A percentile compares a stretch with the other conserved stretches of the same genome.
Evolutionary conservation across 2,113 vertebrate species (phyloP).

Genomic region (Chascanopsetta lugubris): DNA sequence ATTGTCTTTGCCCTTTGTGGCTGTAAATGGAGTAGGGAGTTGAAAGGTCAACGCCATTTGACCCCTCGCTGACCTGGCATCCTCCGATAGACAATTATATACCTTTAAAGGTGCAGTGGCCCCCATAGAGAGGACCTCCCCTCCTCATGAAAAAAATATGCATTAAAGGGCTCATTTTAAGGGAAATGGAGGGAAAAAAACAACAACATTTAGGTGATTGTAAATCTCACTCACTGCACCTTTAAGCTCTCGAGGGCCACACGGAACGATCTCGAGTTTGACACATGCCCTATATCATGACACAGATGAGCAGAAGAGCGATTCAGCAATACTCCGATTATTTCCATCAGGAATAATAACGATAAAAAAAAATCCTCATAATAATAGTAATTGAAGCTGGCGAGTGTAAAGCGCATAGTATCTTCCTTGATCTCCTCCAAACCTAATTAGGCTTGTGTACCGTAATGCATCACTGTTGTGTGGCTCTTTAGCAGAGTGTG

Average conservation of each 20-base stretch:
- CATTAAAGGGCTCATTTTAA: no score
- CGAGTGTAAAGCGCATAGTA: neutral
- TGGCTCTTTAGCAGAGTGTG: conserved; percentile 17
- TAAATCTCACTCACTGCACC: no score
- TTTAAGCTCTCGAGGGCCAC: no score
- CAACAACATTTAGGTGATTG: no score
- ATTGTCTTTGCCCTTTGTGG: neutral
- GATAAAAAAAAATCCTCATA: conserved; percentile 1
- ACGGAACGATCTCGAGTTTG: no score
- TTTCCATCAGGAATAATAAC: neutral
- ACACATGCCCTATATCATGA: no score
- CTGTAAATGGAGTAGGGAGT: conserved; percentile 12
- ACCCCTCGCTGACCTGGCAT: conserved; percentile 13
- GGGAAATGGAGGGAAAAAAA: no score
- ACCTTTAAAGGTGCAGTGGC: no score
- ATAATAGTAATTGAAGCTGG: neutral
- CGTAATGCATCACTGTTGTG: conserved; percentile 3
- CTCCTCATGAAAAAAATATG: no score
- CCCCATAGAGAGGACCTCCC: no score
- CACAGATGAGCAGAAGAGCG: neutral
- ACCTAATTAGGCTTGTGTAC: conserved; percentile 2
- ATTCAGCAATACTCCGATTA: neutral
- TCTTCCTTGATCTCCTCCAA: conserved; percentile 14
- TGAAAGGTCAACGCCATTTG: conserved; percentile 31
- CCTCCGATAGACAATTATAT: no score